Evolutionary conservation across 2,797 vertebrate genomes (phyloP), one percentile per base, ranked within the genome.

Genomic region (Manis javanica): DNA sequence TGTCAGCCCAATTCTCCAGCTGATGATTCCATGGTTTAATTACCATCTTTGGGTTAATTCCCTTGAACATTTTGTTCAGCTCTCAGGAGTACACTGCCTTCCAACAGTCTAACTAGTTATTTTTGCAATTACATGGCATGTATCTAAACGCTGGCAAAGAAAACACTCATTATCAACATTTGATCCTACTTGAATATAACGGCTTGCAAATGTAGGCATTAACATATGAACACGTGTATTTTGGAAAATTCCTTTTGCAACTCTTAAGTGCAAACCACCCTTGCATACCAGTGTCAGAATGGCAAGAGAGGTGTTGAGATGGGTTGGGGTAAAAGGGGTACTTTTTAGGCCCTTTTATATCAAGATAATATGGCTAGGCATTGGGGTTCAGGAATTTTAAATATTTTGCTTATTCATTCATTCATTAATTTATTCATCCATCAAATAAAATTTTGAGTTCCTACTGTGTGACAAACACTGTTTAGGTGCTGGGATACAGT

Each of bases 161-260:
- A 97, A 97, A 97, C 74, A 96, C 69, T 97, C 88, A 94, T 97
- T 97, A 96, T 96, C 87, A 98, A 92, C 87, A 95, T 97, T 97
- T 91, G 92, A 96, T 93, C 55, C 72, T 95, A 88, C 88, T 96
- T 96, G 78, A 96, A 88, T 87, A 63, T 79, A 97, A 95, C 0
- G 19, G 42, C 64, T 94, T 97, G 39, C 53, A 94, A 97, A 89
- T 95, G 88, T 11, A 90, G 39, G 63, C 74, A 94, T 93, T 96
- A 95, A 82, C 55, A 96, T 88, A 87, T 26, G 83, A 96, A 86
- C 59, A 64, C 18, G 64, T 59, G 13, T 64, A 74, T 94, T 91
- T 94, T 79, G 55, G 66, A 93, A 95, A 91, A 78, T 68, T 90
- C 14, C 29, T 90, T 96, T 90, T 96, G 55, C 18, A 94, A 71